Conservation (phyloP, 2,888 invertebrate genomes). For the Orgyia antiqua region DNA sequence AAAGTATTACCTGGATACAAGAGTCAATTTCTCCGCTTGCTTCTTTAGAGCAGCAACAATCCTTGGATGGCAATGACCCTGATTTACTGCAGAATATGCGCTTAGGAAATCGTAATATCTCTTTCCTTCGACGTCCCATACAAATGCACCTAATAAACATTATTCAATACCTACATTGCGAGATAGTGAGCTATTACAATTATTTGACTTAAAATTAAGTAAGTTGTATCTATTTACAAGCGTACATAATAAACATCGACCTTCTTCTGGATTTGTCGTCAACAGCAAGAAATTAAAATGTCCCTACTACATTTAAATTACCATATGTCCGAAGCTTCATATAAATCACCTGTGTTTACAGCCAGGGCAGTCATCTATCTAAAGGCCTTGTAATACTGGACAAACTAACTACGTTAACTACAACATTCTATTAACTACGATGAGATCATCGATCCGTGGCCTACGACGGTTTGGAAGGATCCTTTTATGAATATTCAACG, state of each 20-base stretch:
- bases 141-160: conserved; percentile 83
- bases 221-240: background rate
- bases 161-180: background rate
- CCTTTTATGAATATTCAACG: no score
- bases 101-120: conserved; percentile 95
- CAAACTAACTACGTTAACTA: no score
- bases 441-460: no score
- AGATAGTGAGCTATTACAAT: background rate
- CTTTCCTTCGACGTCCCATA: conserved; percentile 97
- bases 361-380: no score
- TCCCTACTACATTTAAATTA: no score
- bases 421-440: no score
- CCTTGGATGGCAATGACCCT: conserved; percentile 95
- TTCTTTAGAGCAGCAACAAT: conserved; percentile 86
- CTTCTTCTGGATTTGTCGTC: no score
- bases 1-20: conserved; percentile 91
- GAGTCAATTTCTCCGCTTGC: conserved; percentile 86
- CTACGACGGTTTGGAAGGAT: no score
- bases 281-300: no score
- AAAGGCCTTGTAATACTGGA: no score
- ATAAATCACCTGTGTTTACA: no score
- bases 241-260: background rate
- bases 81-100: conserved; percentile 97
- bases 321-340: no score
- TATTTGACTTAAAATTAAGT: background rate